Evolutionary conservation across 2,113 vertebrate genomes (phyloP), one percentile per base, ranked within the genome.

Genomic region (Meles meles): DNA sequence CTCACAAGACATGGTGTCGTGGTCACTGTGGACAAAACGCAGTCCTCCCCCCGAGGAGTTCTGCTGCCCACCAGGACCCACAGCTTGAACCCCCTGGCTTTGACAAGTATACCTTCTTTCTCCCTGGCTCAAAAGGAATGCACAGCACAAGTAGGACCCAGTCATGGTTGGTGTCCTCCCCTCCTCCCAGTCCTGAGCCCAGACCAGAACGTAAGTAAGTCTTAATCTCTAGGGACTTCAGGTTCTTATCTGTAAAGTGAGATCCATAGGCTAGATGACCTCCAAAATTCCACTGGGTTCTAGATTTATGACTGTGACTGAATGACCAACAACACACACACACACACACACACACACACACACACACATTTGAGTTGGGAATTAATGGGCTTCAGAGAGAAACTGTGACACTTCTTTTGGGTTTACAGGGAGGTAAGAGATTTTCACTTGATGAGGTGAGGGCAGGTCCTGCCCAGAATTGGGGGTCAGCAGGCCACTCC

Each of bases 31-130:
- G 76, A 57, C 39, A 82, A 37, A 85, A 80, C 1, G 13, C 39
- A 52, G 71, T n/a, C 18, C 37, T 57, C 21, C 42, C 23, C 14
- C 1, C 0, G 6, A 7, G 29, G 18, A n/a, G 61, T 2, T 3
- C 71, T 27, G 7, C 61, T 29, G 49, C 14, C 34, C n/a, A 3
- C 34, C 15, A 15, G 23, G 52, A 49, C 49, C 15, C 71, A 29
- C 7, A 1, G 80, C n/a, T 31, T 2, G 6, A 52, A 74, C 42
- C 31, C 39, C 6, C 7, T 0, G 3, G 21, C 37, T 81, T 37
- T 29, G 47, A 44, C n/a, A 4, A 42, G 17, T 49, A 57, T 6
- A 34, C 34, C 23, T 57, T 63, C 93, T 92, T 47, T 44, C 49
- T 27, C 52, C 7, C 79, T 21, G 14, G 67, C 63, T 63, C 47